Percentiles rank a stretch among this genome's conserved stretches.
These are phyloP conservation scores for Leucoraja erinaceus DNA, from an alignment of 2,113 vertebrate species.

Conservation along the genomic window DNA sequence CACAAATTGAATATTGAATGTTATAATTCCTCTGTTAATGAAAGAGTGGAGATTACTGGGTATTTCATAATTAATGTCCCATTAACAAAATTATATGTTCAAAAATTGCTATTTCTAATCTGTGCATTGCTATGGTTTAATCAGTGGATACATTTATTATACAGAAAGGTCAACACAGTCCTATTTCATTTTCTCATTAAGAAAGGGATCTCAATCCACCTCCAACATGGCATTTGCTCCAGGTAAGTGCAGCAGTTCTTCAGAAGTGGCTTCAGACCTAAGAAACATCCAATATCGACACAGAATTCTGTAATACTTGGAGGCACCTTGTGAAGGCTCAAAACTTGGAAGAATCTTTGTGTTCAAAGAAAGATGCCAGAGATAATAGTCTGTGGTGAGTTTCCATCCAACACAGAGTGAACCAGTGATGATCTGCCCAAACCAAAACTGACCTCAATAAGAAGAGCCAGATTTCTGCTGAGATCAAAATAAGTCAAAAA, in stretches of 20 bases:
- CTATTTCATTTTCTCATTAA: background rate
- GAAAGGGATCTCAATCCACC: background rate
- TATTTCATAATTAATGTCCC: background rate
- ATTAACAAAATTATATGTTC: slow-evolving; percentile 5
- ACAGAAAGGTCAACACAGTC: background rate
- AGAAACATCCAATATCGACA: background rate
- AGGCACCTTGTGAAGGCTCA: background rate
- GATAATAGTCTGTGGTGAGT: background rate
- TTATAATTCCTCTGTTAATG: background rate
- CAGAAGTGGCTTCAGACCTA: no score
- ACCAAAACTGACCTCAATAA: background rate
- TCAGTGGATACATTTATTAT: background rate
- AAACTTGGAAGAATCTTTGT: no score
- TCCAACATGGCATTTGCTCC: background rate
- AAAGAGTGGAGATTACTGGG: background rate
- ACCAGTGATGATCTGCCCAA: background rate
- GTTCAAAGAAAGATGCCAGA: background rate
- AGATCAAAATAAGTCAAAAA: background rate
- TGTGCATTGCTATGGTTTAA: background rate
- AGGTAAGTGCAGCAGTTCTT: background rate
- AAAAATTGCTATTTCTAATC: background rate
- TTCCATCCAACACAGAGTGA: background rate
- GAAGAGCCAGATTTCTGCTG: background rate
- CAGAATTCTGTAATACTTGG: no score
- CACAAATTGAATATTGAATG: background rate